These are phyloP conservation scores for Neuroterus valhalla DNA, from an alignment of 1,140 invertebrate genomes.

Conservation along the genomic window DNA sequence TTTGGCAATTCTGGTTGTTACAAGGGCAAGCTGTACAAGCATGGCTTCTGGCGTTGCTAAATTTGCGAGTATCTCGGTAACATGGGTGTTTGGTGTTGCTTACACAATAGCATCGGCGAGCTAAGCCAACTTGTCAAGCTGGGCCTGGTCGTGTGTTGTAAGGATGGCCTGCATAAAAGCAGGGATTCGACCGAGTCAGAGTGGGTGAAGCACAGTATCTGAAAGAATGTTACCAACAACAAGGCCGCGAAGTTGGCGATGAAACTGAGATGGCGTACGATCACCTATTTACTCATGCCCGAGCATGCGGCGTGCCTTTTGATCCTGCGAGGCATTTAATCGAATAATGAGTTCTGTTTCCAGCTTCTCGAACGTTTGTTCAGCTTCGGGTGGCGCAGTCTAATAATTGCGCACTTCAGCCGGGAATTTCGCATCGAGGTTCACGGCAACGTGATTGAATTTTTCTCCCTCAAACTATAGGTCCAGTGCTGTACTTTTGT, in stretches of 20 bases:
- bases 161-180: too few relatives aligned
- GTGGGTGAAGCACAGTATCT: conserved; percentile 38
- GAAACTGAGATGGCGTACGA: conserved; percentile 59
- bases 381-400: too few relatives aligned
- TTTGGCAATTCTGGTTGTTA: too few relatives aligned
- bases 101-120: conserved; percentile 30
- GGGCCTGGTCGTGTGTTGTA: too few relatives aligned
- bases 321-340: conserved; percentile 52
- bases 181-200: conserved; percentile 45
- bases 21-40: too few relatives aligned
- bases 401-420: too few relatives aligned
- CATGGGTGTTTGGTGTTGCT: conserved; percentile 37
- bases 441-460: too few relatives aligned
- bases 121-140: too few relatives aligned
- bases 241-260: conserved; percentile 46
- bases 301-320: conserved; percentile 50
- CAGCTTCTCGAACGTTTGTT: too few relatives aligned
- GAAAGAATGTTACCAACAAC: conserved; percentile 37
- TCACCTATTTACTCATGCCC: conserved; percentile 61
- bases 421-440: too few relatives aligned
- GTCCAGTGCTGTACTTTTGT: too few relatives aligned
- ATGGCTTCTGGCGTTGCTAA: conserved; percentile 5
- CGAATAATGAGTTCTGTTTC: conserved; percentile 56
- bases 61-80: neutral
- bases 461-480: too few relatives aligned